phyloP scores from a whole-genome alignment of 2,888 invertebrate species.

The Ochropleura plecta region DNA sequence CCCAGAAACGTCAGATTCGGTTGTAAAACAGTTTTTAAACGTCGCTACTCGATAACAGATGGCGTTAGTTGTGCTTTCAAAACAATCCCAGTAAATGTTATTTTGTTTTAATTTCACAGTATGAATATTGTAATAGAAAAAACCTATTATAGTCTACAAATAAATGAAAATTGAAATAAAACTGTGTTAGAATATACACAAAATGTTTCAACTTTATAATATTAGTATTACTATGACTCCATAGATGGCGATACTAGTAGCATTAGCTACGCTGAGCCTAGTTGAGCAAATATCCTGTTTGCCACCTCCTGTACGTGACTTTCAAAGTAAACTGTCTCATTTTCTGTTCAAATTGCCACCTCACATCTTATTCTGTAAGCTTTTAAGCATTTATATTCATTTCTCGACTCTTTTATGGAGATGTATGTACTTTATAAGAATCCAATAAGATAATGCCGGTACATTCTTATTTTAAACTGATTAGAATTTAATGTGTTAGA shows the following conservation, averaged over 20 bases:
- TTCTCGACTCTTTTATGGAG: conserved; percentile 82
- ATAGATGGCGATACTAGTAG: conserved; percentile 79
- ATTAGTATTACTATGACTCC: background rate
- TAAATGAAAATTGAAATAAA: background rate
- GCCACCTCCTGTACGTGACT: conserved; percentile 83
- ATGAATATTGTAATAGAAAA: no score
- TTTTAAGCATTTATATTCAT: conserved; percentile 86
- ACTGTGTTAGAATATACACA: background rate
- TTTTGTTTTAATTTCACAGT: background rate
- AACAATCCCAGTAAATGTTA: background rate
- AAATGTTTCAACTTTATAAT: background rate
- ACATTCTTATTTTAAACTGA: conserved; percentile 62
- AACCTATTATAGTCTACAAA: background rate
- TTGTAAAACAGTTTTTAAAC: conserved; percentile 76
- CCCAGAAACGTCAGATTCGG: conserved; percentile 61
- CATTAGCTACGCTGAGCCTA: conserved; percentile 15
- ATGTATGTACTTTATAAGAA: conserved; percentile 78
- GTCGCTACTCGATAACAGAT: conserved; percentile 77
- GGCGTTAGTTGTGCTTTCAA: conserved; percentile 58
- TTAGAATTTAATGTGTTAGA: conserved; percentile 66
- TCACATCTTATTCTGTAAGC: conserved; percentile 85
- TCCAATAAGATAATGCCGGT: conserved; percentile 79
- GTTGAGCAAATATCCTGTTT: conserved; percentile 61
- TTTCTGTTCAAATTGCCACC: conserved; percentile 85
- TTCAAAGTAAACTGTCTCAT: conserved; percentile 85